Percentiles rank a stretch among this genome's conserved stretches.
These are phyloP conservation scores for Eurosta solidaginis DNA, from an alignment of 1,140 invertebrate genomes.

Conservation along the genomic window DNA sequence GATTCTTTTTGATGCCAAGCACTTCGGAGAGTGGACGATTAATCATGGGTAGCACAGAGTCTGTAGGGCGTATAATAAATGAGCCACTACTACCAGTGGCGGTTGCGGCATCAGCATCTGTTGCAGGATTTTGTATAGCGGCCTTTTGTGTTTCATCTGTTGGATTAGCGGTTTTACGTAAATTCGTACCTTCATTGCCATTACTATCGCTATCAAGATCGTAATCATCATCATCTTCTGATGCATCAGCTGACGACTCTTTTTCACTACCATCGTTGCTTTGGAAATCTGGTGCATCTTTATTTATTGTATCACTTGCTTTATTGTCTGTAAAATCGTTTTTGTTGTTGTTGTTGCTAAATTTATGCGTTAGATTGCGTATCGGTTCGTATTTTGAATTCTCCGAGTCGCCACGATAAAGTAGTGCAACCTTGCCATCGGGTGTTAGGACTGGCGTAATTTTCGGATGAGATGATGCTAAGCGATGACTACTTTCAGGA, in stretches of 20 bases:
- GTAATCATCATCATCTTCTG: conserved; percentile 34
- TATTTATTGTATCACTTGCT: conserved; percentile 9
- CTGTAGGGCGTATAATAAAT: conserved; percentile 54
- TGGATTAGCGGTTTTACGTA: conserved; percentile 22
- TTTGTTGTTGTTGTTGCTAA: conserved; percentile 37
- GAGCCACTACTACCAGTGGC: conserved; percentile 38
- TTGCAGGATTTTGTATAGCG: conserved; percentile 44
- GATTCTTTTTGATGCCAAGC: conserved; percentile 58
- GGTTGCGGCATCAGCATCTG: conserved; percentile 35
- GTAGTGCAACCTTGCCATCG: conserved; percentile 60
- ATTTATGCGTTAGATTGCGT: conserved; percentile 56
- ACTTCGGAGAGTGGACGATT: conserved; percentile 59
- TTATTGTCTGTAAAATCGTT: conserved; percentile 23
- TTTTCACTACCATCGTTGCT: conserved; percentile 31
- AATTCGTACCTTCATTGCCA: conserved; percentile 21
- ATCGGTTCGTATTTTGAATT: conserved; percentile 59
- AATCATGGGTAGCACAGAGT: conserved; percentile 55
- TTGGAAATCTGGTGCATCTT: conserved; percentile 3
- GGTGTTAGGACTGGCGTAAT: conserved; percentile 59
- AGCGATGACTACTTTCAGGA: conserved; percentile 59
- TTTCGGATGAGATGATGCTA: conserved; percentile 59
- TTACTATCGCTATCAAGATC: conserved; percentile 29
- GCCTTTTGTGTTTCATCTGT: conserved; percentile 35
- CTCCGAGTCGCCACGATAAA: conserved; percentile 59
- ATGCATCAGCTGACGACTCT: conserved; percentile 3